A percentile compares a stretch with the other conserved stretches of the same genome.
These are phyloP conservation scores for Melanotaenia nigrans DNA, from an alignment of 2,797 vertebrate species.

Conservation along the genomic window DNA sequence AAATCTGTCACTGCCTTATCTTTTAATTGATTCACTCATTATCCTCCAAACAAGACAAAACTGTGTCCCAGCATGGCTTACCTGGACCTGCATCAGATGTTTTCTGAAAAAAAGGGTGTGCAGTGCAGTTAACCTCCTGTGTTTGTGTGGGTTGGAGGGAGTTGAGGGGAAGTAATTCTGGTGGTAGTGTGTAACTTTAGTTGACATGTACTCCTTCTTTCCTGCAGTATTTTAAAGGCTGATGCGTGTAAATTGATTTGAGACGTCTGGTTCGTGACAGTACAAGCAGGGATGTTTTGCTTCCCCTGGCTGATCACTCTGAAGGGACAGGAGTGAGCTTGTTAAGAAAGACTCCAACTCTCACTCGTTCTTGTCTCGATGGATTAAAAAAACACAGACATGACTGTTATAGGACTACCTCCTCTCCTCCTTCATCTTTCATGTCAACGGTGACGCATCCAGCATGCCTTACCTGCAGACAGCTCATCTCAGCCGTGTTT, in stretches of 20 bases:
- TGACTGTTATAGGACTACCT: conserved; percentile 75
- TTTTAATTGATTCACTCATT: conserved; percentile 50
- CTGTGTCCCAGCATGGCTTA: conserved; percentile 23
- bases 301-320: conserved; percentile 18
- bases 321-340: conserved; percentile 4
- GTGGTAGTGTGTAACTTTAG: conserved; percentile 28
- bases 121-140: conserved; percentile 9
- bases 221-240: conserved; percentile 53
- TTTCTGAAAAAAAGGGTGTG: background rate
- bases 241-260: conserved; percentile 23
- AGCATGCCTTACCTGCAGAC: conserved; percentile 45
- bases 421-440: conserved; percentile 55
- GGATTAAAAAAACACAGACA: conserved; percentile 47
- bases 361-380: conserved; percentile 29
- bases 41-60: conserved; percentile 12
- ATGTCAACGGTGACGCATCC: conserved; percentile 20
- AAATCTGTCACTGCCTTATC: conserved; percentile 60
- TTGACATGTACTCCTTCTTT: conserved; percentile 38
- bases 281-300: conserved; percentile 3
- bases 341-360: conserved; percentile 12
- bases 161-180: conserved; percentile 27
- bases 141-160: conserved; percentile 28
- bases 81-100: conserved; percentile 17
- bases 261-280: conserved; percentile 25
- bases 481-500: conserved; percentile 53